A percentile compares a stretch with the other conserved stretches of the same genome.
These are phyloP conservation scores for Ceratina australensis DNA, from an alignment of 1,140 invertebrate genomes.

Conservation along the genomic window DNA sequence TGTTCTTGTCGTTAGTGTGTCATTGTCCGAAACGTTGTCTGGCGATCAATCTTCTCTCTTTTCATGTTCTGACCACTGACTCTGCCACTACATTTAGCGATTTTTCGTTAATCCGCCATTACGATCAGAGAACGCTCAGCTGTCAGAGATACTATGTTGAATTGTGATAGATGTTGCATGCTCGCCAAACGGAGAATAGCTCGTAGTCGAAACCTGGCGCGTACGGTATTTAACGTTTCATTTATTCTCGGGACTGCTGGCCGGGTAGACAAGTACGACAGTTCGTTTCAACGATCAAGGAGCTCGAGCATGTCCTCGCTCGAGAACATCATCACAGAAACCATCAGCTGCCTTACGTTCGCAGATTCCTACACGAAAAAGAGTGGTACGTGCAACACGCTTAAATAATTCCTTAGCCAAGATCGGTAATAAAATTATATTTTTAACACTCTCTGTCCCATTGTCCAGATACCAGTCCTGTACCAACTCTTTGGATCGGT, in stretches of 20 bases:
- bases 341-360: conserved; percentile 97
- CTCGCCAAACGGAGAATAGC: conserved; percentile 4
- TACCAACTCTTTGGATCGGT: conserved; percentile 96
- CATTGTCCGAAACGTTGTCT: conserved; percentile 45
- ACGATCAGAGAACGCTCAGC: conserved; percentile 28
- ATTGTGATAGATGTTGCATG: conserved; percentile 57
- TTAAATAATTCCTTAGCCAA: too few relatives aligned
- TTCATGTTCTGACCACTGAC: conserved; percentile 22
- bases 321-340: conserved; percentile 97
- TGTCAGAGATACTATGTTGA: conserved; percentile 35
- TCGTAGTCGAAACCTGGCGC: conserved; percentile 39
- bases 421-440: not conserved
- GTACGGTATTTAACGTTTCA: conserved; percentile 69
- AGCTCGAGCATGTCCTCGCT: conserved; percentile 98
- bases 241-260: conserved; percentile 82
- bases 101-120: not conserved
- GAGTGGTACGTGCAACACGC: conserved; percentile 85
- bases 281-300: conserved; percentile 95
- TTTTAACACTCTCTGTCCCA: conserved; percentile 15
- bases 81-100: conserved; percentile 8
- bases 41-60: not conserved
- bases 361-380: conserved; percentile 97
- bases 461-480: conserved; percentile 85
- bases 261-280: conserved; percentile 96
- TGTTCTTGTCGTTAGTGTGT: conserved; percentile 71